A percentile compares a stretch with the other conserved stretches of the same genome.
phyloP scores from a whole-genome alignment of 2,888 invertebrate species.

The Alsophila aescularia region DNA sequence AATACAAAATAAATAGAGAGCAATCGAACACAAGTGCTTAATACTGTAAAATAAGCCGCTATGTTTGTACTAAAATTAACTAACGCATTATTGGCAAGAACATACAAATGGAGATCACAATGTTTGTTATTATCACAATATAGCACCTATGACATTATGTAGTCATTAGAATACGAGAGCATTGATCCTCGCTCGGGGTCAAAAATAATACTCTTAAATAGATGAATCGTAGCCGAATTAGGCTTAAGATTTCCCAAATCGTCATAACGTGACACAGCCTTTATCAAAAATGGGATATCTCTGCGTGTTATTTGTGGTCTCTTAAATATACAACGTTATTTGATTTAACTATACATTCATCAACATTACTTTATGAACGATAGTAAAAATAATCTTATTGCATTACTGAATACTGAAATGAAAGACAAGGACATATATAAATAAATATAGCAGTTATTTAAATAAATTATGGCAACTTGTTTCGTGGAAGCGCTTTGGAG shows the following conservation, averaged over 20 bases:
- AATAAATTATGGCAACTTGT: neutral
- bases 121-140: conserved; percentile 56
- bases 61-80: conserved; percentile 54
- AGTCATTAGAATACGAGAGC: neutral
- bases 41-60: conserved; percentile 53
- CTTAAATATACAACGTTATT: too few species aligned
- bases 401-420: conserved; percentile 6
- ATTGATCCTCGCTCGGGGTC: neutral
- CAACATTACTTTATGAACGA: neutral
- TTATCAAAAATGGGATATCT: too few species aligned
- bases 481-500: neutral
- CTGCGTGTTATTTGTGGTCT: too few species aligned
- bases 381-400: neutral
- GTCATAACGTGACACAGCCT: too few species aligned
- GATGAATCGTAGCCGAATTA: too few species aligned
- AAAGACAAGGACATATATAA: conserved; percentile 6
- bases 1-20: conserved; percentile 51
- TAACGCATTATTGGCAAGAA: conserved; percentile 59
- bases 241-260: too few species aligned
- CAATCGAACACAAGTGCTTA: conserved; percentile 57
- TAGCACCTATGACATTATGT: conserved; percentile 50
- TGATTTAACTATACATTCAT: too few species aligned
- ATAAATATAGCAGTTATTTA: neutral
- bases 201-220: neutral
- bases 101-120: conserved; percentile 59